phyloP scores from a whole-genome alignment of 2,113 vertebrate species.

The Syrrhaptes paradoxus region DNA sequence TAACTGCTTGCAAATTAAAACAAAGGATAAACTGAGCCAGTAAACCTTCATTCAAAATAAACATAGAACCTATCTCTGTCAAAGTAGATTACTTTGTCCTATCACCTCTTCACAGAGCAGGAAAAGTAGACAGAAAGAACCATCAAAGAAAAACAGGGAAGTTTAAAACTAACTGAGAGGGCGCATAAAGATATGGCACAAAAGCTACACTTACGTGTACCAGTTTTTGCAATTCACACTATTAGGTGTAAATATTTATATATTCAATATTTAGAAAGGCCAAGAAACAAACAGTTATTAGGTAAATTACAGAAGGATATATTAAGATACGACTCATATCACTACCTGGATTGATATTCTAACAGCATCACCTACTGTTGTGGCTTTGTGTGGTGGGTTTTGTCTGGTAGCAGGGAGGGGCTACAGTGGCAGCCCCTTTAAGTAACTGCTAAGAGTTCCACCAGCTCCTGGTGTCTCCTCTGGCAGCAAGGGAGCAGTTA shows the following conservation, averaged over 20 bases:
- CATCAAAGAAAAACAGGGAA: background rate
- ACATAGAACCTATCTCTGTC: background rate
- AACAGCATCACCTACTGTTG: background rate
- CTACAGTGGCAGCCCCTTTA: too few species aligned
- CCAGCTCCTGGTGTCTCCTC: too few species aligned
- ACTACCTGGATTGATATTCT: background rate
- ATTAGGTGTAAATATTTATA: background rate
- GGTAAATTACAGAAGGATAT: background rate
- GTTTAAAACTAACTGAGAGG: background rate
- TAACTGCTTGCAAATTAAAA: background rate
- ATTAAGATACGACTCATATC: background rate
- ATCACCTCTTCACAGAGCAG: background rate
- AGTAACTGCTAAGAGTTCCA: too few species aligned
- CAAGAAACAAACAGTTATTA: background rate
- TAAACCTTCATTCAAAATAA: background rate
- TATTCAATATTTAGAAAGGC: background rate
- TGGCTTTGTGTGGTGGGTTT: too few species aligned
- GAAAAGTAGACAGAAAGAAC: accelerated
- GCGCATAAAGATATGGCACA: background rate
- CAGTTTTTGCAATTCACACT: background rate
- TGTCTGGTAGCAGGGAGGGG: too few species aligned
- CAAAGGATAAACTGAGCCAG: background rate
- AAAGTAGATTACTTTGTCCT: background rate
- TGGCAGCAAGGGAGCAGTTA: too few species aligned
- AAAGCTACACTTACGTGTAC: background rate